Base-by-base conservation (phyloP, 2,113 vertebrate species). In the Triplophysa rosa region DNA sequence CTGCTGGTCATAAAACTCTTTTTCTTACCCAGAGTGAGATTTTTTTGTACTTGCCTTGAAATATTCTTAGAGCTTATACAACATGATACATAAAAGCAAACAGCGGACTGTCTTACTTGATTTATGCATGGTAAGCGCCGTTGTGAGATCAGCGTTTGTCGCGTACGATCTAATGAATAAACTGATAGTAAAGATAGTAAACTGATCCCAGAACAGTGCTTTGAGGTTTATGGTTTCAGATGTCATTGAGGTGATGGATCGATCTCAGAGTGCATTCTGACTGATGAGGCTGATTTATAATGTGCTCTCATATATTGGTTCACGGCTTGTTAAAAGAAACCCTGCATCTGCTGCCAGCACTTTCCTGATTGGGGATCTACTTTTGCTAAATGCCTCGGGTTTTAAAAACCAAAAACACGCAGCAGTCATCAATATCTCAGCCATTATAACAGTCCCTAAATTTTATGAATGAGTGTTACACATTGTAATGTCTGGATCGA, bases 221-320 rank as follows among this genome's bases (percentile, higher is more conserved):
- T 77, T 47, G 33, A 45, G 70, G 58, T 59, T 66, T n/a, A 62
- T 10, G 64, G 58, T 23, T 33, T 62, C 33, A 56, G 59, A 66
- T 76, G 76, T 77, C 64, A 75, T 12, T 61, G 37, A 82, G 61
- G 77, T 84, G 80, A 84, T 82, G 76, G 77, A 84, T 78, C 65
- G 45, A 29, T 65, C 68, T 78, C 65, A 83, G 64, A 80, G 66
- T 45, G 80, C 52, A 9, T 76, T 47, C 78, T 1, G 6, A 77
- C 88, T 87, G 80, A 90, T 88, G 83, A 82, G 78, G 88, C 84
- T 88, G 85, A 91, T 91, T 89, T 89, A 91, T 82, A 69, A 63
- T 49, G 33, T 72, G 79, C 77, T 80, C 79, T 85, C 84, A 79
- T 80, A 86, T 86, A 87, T 88, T 85, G 81, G 84, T 85, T 85